These are phyloP conservation scores for Hemaris fuciformis DNA, from an alignment of 2,888 invertebrate species.

Conservation along the genomic window DNA sequence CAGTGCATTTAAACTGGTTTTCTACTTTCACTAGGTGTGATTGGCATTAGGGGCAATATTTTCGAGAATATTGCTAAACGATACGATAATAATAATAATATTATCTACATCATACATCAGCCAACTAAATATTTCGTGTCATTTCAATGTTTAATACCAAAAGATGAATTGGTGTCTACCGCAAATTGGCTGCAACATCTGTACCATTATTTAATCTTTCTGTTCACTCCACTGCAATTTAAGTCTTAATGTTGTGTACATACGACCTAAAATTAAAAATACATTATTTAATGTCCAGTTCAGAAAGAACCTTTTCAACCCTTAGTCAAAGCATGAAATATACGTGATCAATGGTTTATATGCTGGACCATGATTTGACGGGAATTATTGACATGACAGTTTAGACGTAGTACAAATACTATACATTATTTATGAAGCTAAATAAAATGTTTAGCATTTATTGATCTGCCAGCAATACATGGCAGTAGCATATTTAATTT, in stretches of 20 bases:
- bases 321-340: not conserved
- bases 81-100: not conserved
- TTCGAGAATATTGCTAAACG: too few relatives aligned
- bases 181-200: constrained; percentile 60
- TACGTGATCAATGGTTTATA: not conserved
- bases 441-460: constrained; percentile 17
- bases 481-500: not conserved
- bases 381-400: constrained; percentile 33
- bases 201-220: constrained; percentile 37
- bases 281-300: constrained; percentile 16
- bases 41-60: too few relatives aligned
- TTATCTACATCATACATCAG: constrained; percentile 30
- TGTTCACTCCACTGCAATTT: constrained; percentile 23
- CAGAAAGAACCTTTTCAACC: constrained; percentile 19
- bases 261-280: constrained; percentile 17
- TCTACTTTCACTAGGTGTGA: too few relatives aligned
- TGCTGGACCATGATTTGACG: constrained; percentile 27
- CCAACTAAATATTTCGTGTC: constrained; percentile 57
- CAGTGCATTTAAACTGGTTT: too few relatives aligned
- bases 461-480: constrained; percentile 9
- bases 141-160: constrained; percentile 54
- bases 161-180: constrained; percentile 67
- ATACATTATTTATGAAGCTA: constrained; percentile 46
- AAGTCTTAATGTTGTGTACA: constrained; percentile 17
- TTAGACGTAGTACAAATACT: constrained; percentile 48